A percentile compares a stretch with the other conserved stretches of the same genome.
Conservation (phyloP, 2,113 vertebrate genomes). For the Azemiops feae region DNA sequence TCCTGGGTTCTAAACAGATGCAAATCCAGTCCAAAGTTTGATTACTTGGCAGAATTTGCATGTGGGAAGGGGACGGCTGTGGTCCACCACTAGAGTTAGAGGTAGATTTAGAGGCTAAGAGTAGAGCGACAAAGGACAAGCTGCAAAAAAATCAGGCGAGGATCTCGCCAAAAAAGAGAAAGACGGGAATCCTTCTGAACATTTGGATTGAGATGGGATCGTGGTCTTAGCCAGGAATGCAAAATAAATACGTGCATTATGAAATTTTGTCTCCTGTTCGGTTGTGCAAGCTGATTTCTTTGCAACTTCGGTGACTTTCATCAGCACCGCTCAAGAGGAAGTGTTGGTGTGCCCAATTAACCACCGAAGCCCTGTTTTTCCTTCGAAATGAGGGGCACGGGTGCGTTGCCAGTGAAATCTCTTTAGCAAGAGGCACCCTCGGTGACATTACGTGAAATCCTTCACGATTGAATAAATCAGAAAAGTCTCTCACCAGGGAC, state of each 20-base stretch:
- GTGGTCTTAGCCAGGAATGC: neutral
- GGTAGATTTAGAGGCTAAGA: neutral
- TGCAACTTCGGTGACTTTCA: neutral
- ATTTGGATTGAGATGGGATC: neutral
- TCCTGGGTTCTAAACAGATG: neutral
- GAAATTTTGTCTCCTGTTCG: neutral
- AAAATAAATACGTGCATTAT: neutral
- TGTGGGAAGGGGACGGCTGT: too few species aligned
- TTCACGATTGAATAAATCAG: neutral
- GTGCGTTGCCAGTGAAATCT: neutral
- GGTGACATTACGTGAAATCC: neutral
- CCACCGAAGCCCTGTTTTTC: neutral
- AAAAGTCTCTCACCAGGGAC: neutral
- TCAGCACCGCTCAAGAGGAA: neutral
- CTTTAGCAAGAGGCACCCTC: neutral
- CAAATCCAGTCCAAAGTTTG: neutral
- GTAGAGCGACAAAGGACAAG: neutral
- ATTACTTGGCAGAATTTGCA: neutral
- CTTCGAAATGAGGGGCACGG: neutral
- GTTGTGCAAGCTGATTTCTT: neutral
- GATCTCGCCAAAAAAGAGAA: neutral
- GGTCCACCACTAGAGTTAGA: neutral
- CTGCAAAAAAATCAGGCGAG: neutral
- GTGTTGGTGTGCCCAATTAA: neutral
- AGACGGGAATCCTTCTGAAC: neutral